A percentile compares a stretch with the other conserved stretches of the same genome.
Conservation (phyloP, 2,113 vertebrate genomes). For the Synchiropus splendidus region DNA sequence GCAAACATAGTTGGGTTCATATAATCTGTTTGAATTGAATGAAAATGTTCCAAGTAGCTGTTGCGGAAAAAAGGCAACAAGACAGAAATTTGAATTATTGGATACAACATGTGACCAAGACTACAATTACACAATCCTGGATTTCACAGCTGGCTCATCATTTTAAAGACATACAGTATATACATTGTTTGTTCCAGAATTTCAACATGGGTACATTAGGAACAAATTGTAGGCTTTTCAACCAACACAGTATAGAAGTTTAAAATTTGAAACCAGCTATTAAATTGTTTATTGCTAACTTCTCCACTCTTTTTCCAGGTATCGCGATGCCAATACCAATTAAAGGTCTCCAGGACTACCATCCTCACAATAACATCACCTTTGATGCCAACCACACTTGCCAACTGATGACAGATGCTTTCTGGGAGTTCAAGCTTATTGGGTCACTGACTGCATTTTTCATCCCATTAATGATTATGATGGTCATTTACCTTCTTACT, state of each 20-base stretch:
- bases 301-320: constrained; percentile 62
- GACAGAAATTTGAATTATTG: no score
- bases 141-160: no score
- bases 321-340: constrained; percentile 93
- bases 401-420: constrained; percentile 71
- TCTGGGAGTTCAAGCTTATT: constrained; percentile 83
- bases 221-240: not conserved
- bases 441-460: constrained; percentile 91
- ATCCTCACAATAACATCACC: constrained; percentile 58
- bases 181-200: not conserved
- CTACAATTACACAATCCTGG: no score
- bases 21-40: no score
- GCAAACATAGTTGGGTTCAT: no score
- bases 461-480: constrained; percentile 88
- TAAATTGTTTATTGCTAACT: no score
- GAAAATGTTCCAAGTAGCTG: no score
- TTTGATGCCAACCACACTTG: constrained; percentile 79
- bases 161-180: not conserved
- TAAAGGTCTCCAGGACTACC: constrained; percentile 72
- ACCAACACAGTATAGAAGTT: not conserved
- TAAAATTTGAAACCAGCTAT: no score
- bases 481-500: constrained; percentile 90
- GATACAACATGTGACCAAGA: no score
- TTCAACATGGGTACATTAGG: not conserved
- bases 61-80: no score